These are phyloP conservation scores for Neodiprion fabricii DNA, from an alignment of 1,140 invertebrate species.

Conservation along the genomic window DNA sequence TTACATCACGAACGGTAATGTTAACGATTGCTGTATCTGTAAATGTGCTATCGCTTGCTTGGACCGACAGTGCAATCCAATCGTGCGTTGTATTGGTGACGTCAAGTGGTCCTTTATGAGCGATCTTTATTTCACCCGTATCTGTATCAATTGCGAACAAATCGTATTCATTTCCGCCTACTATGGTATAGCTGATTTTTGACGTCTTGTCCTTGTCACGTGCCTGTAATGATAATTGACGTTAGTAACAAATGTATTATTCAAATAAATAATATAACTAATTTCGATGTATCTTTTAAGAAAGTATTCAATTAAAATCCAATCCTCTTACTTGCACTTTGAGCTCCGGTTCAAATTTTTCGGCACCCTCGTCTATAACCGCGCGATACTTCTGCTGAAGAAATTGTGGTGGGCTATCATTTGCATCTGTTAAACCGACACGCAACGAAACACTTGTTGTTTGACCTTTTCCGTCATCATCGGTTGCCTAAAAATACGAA, in stretches of 20 bases:
- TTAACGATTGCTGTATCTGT: slow-evolving; percentile 74
- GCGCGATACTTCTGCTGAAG: slow-evolving; percentile 74
- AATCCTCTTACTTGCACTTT: slow-evolving; percentile 37
- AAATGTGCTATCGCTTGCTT: slow-evolving; percentile 80
- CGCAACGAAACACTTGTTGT: slow-evolving; percentile 78
- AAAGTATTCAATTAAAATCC: slow-evolving; percentile 18
- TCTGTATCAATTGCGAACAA: slow-evolving; percentile 74
- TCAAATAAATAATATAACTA: slow-evolving; percentile 38
- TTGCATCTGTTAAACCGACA: slow-evolving; percentile 80
- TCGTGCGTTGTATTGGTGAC: slow-evolving; percentile 68
- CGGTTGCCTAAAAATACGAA: slow-evolving; percentile 72
- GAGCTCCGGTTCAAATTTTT: slow-evolving; percentile 81
- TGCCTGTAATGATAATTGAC: slow-evolving; percentile 67
- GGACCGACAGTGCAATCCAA: slow-evolving; percentile 58
- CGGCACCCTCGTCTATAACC: slow-evolving; percentile 83
- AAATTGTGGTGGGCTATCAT: slow-evolving; percentile 87
- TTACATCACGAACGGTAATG: slow-evolving; percentile 83
- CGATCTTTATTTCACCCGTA: slow-evolving; percentile 73
- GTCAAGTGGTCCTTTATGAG: slow-evolving; percentile 67
- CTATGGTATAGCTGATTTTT: slow-evolving; percentile 77
- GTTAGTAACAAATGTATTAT: slow-evolving; percentile 43
- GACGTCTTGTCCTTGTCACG: slow-evolving; percentile 83
- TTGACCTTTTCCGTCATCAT: slow-evolving; percentile 81
- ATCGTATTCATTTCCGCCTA: slow-evolving; percentile 68
- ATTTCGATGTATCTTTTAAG: background rate